A percentile compares a stretch with the other conserved stretches of the same genome.
phyloP scores from a whole-genome alignment of 1,140 invertebrate species.

The Bombus waltoni region DNA sequence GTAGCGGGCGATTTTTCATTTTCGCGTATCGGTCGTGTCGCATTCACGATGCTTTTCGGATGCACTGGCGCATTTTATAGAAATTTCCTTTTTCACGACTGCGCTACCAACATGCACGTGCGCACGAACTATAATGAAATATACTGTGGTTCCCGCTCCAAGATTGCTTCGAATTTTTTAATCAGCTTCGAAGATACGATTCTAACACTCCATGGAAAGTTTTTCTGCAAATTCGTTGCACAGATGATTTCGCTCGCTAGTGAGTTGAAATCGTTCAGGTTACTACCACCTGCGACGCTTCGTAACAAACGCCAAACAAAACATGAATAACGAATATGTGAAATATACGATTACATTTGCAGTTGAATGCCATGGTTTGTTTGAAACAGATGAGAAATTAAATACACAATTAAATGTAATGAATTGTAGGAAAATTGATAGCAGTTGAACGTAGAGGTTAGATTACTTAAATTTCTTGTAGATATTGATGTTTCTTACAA shows the following conservation, averaged over 20 bases:
- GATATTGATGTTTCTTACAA: too few species aligned
- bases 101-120: background rate
- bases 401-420: background rate
- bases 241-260: background rate
- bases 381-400: background rate
- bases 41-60: background rate
- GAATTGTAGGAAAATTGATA: background rate
- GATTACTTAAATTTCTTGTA: background rate
- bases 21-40: slow-evolving; percentile 1
- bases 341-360: background rate
- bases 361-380: background rate
- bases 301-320: background rate
- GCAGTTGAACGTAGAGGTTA: slow-evolving; percentile 2
- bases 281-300: background rate
- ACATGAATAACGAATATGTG: background rate
- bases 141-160: too few species aligned
- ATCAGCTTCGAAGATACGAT: background rate
- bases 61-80: slow-evolving; percentile 14
- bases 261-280: background rate
- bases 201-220: background rate
- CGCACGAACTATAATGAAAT: background rate
- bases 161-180: background rate
- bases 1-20: slow-evolving; percentile 25
- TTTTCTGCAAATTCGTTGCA: background rate
- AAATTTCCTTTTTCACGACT: background rate